Percentiles rank a stretch among this genome's conserved stretches.
Conservation (phyloP, 2,113 vertebrate species). For the Ifrita kowaldi region DNA sequence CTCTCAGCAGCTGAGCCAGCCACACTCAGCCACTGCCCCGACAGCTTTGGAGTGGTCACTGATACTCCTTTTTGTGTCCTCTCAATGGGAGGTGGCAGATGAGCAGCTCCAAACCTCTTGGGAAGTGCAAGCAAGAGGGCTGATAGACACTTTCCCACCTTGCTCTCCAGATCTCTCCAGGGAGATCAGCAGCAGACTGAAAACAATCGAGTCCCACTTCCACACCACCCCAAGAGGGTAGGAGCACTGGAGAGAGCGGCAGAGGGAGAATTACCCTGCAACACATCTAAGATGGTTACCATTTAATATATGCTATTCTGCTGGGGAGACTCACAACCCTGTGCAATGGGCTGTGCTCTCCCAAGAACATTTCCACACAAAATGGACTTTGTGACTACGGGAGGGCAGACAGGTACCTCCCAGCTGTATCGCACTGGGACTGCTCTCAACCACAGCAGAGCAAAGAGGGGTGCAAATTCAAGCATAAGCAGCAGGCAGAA, state of each 20-base stretch:
- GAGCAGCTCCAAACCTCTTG: background rate
- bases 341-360: background rate
- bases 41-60: background rate
- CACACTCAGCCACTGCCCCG: accelerated
- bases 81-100: background rate
- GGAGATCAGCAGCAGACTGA: background rate
- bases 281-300: background rate
- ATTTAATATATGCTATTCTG: background rate
- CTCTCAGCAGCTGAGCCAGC: background rate
- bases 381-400: background rate
- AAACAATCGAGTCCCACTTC: background rate
- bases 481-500: background rate
- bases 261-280: background rate
- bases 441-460: background rate
- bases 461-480: background rate
- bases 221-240: background rate
- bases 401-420: background rate
- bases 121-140: background rate
- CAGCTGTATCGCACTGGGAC: accelerated
- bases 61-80: accelerated
- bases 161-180: background rate
- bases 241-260: background rate
- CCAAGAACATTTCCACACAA: background rate
- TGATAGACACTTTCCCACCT: background rate
- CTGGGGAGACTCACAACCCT: background rate